Evolutionary conservation across 1,140 invertebrate genomes (phyloP).

Genomic region (Macrocentrus cingulum): DNA sequence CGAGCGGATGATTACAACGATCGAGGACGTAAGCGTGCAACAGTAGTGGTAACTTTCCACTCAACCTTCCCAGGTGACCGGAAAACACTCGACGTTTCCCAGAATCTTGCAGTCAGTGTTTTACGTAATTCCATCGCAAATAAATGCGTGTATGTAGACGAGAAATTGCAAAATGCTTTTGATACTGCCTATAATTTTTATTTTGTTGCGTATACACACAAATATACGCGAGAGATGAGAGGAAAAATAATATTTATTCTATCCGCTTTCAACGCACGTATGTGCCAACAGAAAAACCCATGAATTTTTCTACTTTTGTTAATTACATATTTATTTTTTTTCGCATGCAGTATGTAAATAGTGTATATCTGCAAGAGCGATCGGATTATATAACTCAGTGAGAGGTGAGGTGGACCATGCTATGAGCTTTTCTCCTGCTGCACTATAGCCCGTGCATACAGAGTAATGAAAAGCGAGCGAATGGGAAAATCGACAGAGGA

Average conservation of each 20-base stretch:
- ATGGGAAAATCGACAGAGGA: not conserved
- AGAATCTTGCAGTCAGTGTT: conserved; percentile 3
- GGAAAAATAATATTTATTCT: no score
- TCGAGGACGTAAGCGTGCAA: conserved; percentile 21
- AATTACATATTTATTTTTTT: no score
- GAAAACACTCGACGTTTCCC: conserved; percentile 19
- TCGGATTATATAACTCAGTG: no score
- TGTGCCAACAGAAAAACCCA: not conserved
- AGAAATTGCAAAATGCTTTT: conserved; percentile 5
- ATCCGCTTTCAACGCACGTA: no score
- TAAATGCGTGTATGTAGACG: not conserved
- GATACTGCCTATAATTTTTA: not conserved
- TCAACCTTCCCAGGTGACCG: conserved; percentile 20
- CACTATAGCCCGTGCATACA: not conserved
- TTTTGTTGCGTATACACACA: not conserved
- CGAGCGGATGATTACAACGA: conserved; percentile 22
- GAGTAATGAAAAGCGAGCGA: not conserved
- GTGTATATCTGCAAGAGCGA: no score
- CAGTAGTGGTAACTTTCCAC: conserved; percentile 22
- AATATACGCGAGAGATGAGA: not conserved
- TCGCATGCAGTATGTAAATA: no score
- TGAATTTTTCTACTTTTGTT: no score
- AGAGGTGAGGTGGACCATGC: no score
- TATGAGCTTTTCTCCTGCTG: not conserved
- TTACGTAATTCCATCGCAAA: conserved; percentile 4